A percentile compares a stretch with the other conserved stretches of the same genome.
phyloP scores from a whole-genome alignment of 92 coral and sea anemone genomes.

The Metridium senile region DNA sequence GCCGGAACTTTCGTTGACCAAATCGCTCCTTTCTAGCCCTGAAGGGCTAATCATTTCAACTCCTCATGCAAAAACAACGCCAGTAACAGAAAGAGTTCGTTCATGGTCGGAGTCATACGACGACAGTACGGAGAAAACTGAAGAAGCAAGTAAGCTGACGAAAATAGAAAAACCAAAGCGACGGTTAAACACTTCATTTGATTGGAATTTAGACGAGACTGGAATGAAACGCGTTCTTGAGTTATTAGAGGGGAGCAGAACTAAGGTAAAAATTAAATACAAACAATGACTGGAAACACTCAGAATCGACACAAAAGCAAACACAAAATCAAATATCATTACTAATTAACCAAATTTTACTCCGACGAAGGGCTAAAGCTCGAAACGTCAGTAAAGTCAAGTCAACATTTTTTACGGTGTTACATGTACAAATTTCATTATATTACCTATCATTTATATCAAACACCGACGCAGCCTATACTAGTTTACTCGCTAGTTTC shows the following conservation, averaged over 20 bases:
- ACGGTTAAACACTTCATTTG: conserved; percentile 3
- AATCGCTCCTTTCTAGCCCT: conserved; percentile 48
- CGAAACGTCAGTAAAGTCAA: too few species aligned
- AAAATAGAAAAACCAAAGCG: conserved; percentile 8
- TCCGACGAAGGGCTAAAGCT: too few species aligned
- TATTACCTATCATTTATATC: too few species aligned
- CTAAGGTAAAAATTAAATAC: neutral
- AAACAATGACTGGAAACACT: too few species aligned
- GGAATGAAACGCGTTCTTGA: conserved; percentile 7
- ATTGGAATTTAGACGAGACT: conserved; percentile 17
- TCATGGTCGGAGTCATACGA: conserved; percentile 34
- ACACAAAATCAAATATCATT: too few species aligned
- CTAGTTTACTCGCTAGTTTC: too few species aligned
- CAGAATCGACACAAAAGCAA: too few species aligned
- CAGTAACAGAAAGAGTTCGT: conserved; percentile 24
- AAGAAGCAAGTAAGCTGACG: too few species aligned
- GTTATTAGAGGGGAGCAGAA: neutral
- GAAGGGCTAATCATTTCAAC: conserved; percentile 75
- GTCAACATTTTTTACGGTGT: too few species aligned
- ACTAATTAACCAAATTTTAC: too few species aligned
- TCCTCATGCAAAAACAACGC: conserved; percentile 42
- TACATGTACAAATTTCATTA: too few species aligned
- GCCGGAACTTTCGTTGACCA: conserved; percentile 1
- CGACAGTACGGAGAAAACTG: conserved; percentile 3
- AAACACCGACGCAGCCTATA: too few species aligned